These are phyloP conservation scores for Nemotelus pantherinus DNA, from an alignment of 2,888 invertebrate genomes.

Conservation along the genomic window DNA sequence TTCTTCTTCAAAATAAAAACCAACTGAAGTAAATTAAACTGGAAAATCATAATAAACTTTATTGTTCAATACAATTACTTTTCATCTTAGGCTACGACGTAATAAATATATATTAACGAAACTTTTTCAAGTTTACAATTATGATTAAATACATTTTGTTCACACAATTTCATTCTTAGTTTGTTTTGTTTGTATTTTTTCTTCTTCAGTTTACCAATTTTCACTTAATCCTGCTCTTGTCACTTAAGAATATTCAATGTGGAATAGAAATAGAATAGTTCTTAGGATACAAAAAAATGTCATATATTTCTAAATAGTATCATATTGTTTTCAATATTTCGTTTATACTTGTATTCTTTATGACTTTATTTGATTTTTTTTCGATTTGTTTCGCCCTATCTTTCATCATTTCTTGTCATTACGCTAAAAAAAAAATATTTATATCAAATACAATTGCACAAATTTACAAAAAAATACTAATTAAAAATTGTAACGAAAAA, in stretches of 20 bases:
- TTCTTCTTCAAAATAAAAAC: too few species aligned
- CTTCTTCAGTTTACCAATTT: too few species aligned
- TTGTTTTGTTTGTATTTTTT: not conserved
- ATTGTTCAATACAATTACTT: not conserved
- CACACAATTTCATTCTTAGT: conserved; percentile 15
- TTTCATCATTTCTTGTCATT: not conserved
- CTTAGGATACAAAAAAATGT: conserved; percentile 16
- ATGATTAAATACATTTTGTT: conserved; percentile 29
- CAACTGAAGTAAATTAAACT: not conserved
- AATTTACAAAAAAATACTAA: conserved; percentile 31
- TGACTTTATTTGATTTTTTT: conserved; percentile 6
- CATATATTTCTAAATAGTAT: conserved; percentile 7
- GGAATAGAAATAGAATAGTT: conserved; percentile 27
- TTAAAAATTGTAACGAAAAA: too few species aligned
- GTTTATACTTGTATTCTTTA: conserved; percentile 3
- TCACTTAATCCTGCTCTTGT: too few species aligned
- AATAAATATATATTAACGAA: conserved; percentile 28
- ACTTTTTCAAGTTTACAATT: not conserved
- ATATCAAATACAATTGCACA: conserved; percentile 41
- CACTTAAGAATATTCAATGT: conserved; percentile 6
- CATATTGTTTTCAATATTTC: not conserved
- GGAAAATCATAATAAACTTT: conserved; percentile 2
- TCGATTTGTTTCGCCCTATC: not conserved
- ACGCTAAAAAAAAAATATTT: not conserved
- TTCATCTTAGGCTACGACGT: conserved; percentile 20